Base-by-base conservation (phyloP, 2,888 invertebrate species). In the Rotaria magnacalcarata region DNA sequence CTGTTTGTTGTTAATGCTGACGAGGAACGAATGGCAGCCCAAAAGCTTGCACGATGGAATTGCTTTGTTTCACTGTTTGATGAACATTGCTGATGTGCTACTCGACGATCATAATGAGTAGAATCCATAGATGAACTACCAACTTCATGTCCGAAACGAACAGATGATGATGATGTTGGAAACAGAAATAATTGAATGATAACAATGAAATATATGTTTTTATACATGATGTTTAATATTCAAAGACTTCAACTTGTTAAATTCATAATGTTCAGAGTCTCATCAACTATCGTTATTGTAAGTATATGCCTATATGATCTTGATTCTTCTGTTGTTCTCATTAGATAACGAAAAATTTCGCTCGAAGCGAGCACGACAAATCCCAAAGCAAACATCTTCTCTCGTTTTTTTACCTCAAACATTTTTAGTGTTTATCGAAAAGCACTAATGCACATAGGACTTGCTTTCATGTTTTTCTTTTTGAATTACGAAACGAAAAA, bases 111-210 rank as follows among this genome's bases (percentile, higher is more conserved):
- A 75, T 75, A 75, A 75, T 75, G 75, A 3, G 75, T 75, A 11
- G 75, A 75, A 24, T 75, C 75, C 75, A 75, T 75, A 21, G 75
- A 75, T 75, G 75, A 24, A 19, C 43, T 34, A 47, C 75, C 75
- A 21, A 75, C 21, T 11, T n/a, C 14, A 27, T 52, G 14, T 52
- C 52, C 52, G 14, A 52, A 10, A 14, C 14, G 14, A 52, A 27
- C 1, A n/a, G n/a, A n/a, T 14, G 6, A 16, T 27, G 34, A 14
- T 2, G 7, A 10, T 27, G n/a, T 34, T 27, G n/a, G 27, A 27
- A 27, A 60, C 7, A 60, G 21, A 27, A 21, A 60, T 10, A 11
- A 34, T 67, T 54, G 50, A 50, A 54, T 54, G 21, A 54, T 19
- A 54, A 14, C 8, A 54, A 54, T 54, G 21, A 67, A 34, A 16